Evolutionary conservation across 2,113 vertebrate species (phyloP).

Genomic region (Gobiocypris rarus): DNA sequence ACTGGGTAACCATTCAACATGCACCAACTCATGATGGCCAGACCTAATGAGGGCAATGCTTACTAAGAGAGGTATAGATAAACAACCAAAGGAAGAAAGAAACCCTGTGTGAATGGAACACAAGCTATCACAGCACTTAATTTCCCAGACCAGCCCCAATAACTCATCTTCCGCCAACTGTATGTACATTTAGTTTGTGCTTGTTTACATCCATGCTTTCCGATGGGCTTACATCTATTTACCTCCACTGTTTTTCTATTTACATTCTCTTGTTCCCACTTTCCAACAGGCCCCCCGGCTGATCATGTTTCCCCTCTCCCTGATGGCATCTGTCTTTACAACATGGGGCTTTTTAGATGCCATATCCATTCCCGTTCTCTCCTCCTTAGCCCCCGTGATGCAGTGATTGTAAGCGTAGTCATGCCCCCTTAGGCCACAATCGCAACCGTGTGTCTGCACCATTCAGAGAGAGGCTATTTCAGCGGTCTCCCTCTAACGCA

Average conservation of each 20-base stretch:
- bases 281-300: conserved; percentile 17
- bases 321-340: conserved; percentile 56
- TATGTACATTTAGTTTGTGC: not conserved
- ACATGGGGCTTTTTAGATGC: conserved; percentile 41
- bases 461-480: conserved; percentile 46
- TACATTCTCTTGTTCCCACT: conserved; percentile 42
- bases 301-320: conserved; percentile 37
- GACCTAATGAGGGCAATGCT: conserved; percentile 14
- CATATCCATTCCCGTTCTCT: conserved; percentile 26
- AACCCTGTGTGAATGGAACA: not conserved
- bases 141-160: conserved; percentile 8
- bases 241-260: conserved; percentile 43
- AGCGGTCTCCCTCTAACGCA: conserved; percentile 56
- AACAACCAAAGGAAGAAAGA: not conserved
- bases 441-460: conserved; percentile 3
- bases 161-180: not conserved
- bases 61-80: not conserved
- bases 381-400: conserved; percentile 50
- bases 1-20: conserved; percentile 30
- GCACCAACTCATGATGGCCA: conserved; percentile 26
- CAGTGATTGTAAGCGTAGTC: conserved; percentile 59
- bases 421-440: conserved; percentile 58
- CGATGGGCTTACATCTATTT: conserved; percentile 43
- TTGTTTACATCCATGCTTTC: conserved; percentile 40
- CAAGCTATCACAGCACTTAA: not conserved